Evolutionary conservation across 2,113 vertebrate species (phyloP).

Genomic region (Laticauda colubrina): DNA sequence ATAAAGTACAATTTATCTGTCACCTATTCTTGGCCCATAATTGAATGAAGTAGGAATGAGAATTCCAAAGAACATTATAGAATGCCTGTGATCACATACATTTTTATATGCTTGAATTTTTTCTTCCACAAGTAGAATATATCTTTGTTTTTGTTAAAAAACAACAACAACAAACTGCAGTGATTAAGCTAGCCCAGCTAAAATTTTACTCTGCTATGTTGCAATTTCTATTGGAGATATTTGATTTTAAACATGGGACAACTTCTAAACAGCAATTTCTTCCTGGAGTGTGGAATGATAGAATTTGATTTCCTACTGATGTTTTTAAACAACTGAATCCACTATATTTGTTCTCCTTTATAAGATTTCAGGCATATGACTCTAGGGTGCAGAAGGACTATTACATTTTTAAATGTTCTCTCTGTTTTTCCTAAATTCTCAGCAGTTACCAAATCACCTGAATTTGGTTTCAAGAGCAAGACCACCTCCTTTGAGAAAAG

Average conservation of each 20-base stretch:
- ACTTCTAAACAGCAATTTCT: background rate
- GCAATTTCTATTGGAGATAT: background rate
- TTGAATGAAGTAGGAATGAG: background rate
- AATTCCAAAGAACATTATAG: background rate
- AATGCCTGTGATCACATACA: background rate
- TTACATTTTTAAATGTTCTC: background rate
- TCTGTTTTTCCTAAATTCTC: conserved; percentile 13
- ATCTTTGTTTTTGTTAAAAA: background rate
- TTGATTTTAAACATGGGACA: background rate
- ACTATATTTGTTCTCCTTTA: background rate
- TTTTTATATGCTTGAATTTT: background rate
- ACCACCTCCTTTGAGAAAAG: background rate
- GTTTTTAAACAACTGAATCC: background rate
- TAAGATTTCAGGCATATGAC: background rate
- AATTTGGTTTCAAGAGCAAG: background rate
- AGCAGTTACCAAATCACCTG: background rate
- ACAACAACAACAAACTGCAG: background rate
- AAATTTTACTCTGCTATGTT: background rate
- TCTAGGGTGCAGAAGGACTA: background rate
- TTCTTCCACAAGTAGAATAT: background rate
- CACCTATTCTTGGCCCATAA: background rate
- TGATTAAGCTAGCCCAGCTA: background rate
- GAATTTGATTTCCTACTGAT: background rate
- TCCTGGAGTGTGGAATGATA: background rate
- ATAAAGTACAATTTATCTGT: background rate